A percentile compares a stretch with the other conserved stretches of the same genome.
Conservation (phyloP, 2,888 invertebrate genomes). For the Lasioglossum morio region DNA sequence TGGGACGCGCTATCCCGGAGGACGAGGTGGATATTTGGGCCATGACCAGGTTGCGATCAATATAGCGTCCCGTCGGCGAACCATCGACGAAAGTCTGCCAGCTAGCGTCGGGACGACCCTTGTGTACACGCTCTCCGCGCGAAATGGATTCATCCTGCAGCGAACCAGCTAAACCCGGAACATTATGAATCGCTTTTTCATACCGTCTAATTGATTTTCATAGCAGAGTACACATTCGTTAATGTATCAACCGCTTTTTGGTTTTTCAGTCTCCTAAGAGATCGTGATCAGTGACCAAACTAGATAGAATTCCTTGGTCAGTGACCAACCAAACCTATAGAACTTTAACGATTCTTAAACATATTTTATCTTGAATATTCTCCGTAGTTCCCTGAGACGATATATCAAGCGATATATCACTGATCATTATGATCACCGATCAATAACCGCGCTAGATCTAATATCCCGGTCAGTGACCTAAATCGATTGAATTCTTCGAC, state of each 20-base stretch:
- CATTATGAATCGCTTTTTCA: not conserved
- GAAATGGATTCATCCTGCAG: constrained; percentile 36
- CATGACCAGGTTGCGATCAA: constrained; percentile 83
- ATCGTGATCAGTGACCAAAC: not conserved
- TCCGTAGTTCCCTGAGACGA: not conserved
- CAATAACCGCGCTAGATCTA: not conserved
- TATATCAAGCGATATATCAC: not conserved
- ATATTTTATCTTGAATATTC: not conserved
- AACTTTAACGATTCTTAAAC: not conserved
- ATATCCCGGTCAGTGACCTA: not conserved
- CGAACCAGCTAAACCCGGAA: not conserved
- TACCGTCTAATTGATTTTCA: not conserved
- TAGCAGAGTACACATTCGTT: not conserved
- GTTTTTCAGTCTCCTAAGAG: not conserved
- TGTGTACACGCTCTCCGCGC: constrained; percentile 21
- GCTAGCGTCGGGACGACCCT: constrained; percentile 50
- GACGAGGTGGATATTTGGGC: constrained; percentile 82
- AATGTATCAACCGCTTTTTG: not conserved
- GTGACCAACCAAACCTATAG: not conserved
- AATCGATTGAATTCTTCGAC: not conserved
- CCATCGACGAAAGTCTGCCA: constrained; percentile 62
- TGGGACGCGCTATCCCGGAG: constrained; percentile 79
- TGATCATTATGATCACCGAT: not conserved
- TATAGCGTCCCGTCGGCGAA: constrained; percentile 70
- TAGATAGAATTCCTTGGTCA: not conserved